Evolutionary conservation across 1,140 invertebrate species (phyloP).

Genomic region (Calliopsis andreniformis): DNA sequence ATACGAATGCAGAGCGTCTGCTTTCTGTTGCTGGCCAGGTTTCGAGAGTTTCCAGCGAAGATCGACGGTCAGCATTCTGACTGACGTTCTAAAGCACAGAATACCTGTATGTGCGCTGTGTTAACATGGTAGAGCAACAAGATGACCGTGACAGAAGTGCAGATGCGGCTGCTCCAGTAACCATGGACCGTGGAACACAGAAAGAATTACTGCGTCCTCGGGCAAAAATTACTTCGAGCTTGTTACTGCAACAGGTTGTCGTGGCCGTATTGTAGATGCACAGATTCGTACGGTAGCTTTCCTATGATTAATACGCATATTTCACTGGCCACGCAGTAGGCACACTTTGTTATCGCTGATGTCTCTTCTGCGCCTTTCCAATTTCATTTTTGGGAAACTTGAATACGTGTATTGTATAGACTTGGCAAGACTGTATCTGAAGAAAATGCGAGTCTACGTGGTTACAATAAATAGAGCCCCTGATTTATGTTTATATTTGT

Average conservation of each 20-base stretch:
- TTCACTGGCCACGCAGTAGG: conserved; percentile 10
- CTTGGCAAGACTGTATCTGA: too few relatives aligned
- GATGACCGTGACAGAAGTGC: conserved; percentile 12
- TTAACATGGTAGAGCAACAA: conserved; percentile 36
- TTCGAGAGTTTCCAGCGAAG: too few relatives aligned
- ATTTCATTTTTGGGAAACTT: too few relatives aligned
- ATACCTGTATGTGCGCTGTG: conserved; percentile 26
- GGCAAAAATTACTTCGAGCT: conserved; percentile 58
- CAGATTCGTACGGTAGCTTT: conserved; percentile 9
- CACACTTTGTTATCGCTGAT: background rate
- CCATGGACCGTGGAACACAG: conserved; percentile 43
- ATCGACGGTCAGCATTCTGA: background rate
- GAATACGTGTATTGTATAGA: too few relatives aligned
- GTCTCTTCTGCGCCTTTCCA: too few relatives aligned
- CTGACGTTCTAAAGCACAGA: background rate
- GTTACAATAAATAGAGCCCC: too few relatives aligned
- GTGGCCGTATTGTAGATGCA: conserved; percentile 15
- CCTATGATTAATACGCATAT: conserved; percentile 27
- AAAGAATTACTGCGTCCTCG: conserved; percentile 34
- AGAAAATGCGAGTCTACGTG: too few relatives aligned
- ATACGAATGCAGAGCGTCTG: too few relatives aligned
- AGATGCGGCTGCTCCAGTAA: background rate
- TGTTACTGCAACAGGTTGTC: conserved; percentile 65
- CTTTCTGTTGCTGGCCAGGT: too few relatives aligned
- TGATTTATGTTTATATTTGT: too few relatives aligned